Evolutionary conservation across 2,113 vertebrate genomes (phyloP).

Genomic region (Peromyscus californicus): DNA sequence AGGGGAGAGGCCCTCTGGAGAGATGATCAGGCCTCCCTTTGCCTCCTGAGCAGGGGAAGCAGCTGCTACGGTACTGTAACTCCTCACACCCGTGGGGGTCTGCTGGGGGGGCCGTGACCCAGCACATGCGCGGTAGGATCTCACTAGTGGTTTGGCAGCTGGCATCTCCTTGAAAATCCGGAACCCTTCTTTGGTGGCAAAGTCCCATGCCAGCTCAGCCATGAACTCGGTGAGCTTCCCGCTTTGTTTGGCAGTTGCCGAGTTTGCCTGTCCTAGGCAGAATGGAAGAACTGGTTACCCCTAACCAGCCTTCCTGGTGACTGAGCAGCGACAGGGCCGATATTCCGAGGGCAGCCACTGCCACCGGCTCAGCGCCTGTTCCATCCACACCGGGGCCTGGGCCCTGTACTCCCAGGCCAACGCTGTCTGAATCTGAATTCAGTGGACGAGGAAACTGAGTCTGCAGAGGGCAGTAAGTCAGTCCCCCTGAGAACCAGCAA

Average conservation of each 20-base stretch:
- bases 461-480: neutral
- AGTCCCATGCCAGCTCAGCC: constrained; percentile 90
- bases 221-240: constrained; percentile 82
- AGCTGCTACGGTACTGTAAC: neutral
- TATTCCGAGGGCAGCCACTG: neutral
- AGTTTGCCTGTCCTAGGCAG: constrained; percentile 86
- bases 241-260: constrained; percentile 64
- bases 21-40: constrained; percentile 51
- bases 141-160: fast-evolving
- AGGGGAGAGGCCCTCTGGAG: constrained; percentile 60
- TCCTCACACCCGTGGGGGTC: neutral
- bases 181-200: constrained; percentile 93
- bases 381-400: fast-evolving
- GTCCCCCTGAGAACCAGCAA: neutral
- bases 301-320: neutral
- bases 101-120: fast-evolving
- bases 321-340: fast-evolving
- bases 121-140: constrained; percentile 69
- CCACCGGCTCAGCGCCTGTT: neutral
- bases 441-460: neutral
- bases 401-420: neutral
- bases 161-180: constrained; percentile 88
- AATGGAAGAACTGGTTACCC: constrained; percentile 34
- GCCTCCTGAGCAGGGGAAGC: constrained; percentile 18
- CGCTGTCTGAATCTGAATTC: neutral